A percentile compares a stretch with the other conserved stretches of the same genome.
Evolutionary conservation across 2,113 vertebrate species (phyloP).

Genomic region (Platycercus adscitus): DNA sequence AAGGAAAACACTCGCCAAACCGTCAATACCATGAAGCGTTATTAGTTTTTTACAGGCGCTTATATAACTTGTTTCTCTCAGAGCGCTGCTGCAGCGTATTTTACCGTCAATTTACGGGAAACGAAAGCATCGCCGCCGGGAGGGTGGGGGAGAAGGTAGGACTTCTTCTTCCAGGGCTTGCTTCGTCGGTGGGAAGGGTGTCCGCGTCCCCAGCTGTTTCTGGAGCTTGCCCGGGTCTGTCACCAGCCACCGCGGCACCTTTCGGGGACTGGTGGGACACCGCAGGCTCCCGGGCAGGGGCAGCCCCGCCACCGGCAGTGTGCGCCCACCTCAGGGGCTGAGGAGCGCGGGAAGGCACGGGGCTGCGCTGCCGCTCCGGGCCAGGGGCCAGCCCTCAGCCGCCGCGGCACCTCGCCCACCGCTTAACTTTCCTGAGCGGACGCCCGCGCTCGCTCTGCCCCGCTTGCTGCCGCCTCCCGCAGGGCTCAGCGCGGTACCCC

Average conservation of each 20-base stretch:
- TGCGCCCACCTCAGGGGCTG: neutral
- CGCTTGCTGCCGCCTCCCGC: neutral
- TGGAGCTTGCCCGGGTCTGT: neutral
- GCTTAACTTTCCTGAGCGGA: neutral
- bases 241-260: neutral
- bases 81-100: neutral
- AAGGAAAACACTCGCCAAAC: neutral
- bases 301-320: neutral
- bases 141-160: neutral
- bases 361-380: neutral
- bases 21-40: neutral
- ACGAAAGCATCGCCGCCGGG: neutral
- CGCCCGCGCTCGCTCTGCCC: neutral
- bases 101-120: neutral
- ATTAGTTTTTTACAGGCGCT: neutral
- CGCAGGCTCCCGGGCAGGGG: neutral
- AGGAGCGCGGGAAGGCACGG: neutral
- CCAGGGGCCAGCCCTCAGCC: neutral
- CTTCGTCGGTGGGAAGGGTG: neutral
- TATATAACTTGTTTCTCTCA: conserved; percentile 60
- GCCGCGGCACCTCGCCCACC: neutral
- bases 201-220: neutral
- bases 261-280: too few species aligned
- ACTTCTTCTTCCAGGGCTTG: neutral
- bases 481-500: neutral